phyloP scores from a whole-genome alignment of 2,113 vertebrate species.

The Plecotus auritus region DNA sequence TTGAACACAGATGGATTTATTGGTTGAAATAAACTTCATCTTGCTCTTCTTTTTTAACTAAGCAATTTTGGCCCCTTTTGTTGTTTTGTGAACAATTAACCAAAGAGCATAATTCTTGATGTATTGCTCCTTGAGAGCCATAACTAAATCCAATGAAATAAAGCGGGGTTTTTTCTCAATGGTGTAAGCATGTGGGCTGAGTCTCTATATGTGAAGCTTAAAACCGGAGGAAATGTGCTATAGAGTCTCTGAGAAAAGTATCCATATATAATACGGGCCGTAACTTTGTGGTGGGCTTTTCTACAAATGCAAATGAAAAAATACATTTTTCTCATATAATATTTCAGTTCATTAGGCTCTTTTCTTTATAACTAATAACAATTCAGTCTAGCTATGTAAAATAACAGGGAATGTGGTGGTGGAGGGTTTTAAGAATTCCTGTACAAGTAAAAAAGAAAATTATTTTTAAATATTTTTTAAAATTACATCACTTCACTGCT shows the following conservation, averaged over 20 bases:
- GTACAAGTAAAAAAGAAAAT: background rate
- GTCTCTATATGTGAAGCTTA: background rate
- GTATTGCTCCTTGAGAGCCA: background rate
- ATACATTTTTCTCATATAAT: background rate
- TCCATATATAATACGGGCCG: background rate
- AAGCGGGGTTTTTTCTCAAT: background rate
- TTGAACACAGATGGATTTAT: conserved; percentile 3
- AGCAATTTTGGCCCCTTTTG: background rate
- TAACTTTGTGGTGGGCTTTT: background rate
- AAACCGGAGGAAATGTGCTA: background rate
- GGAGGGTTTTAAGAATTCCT: background rate
- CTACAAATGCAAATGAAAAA: background rate
- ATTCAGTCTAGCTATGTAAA: background rate
- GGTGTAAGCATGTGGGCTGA: rapidly evolving
- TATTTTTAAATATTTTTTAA: background rate
- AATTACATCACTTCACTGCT: background rate
- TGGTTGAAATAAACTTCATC: conserved; percentile 5
- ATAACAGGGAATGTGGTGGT: background rate
- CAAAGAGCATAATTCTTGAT: background rate
- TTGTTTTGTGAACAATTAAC: background rate
- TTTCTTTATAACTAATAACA: background rate
- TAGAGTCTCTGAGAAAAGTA: background rate
- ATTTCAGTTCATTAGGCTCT: background rate
- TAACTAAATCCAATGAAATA: background rate
- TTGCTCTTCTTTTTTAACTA: background rate